Base-by-base conservation (phyloP, 1,140 invertebrate species). In the Hycleus phaleratus region DNA sequence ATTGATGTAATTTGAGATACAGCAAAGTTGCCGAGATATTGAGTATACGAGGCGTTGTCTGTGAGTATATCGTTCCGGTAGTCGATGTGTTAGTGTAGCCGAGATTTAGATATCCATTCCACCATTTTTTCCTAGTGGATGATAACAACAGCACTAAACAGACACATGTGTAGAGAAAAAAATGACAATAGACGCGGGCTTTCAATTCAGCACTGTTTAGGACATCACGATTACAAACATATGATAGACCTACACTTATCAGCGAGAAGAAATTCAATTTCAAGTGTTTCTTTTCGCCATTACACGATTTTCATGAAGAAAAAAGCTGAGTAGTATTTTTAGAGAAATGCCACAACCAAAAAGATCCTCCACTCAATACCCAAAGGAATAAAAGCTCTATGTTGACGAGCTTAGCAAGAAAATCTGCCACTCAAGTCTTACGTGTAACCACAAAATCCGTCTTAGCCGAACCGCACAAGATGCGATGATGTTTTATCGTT, bases 1-100 rank as follows among this genome's bases (percentile, higher is more conserved):
- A 65, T 62, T 65, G 63, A 65, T 65, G 63, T 65, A 65, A 65
- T 65, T 65, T 65, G 60, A 65, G 63, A 65, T 65, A 62, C 49
- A 62, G 57, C 46, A 54, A 43, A 59, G 63, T 55, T 61, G 56
- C 56, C 48, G 45, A 59, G 63, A 56, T 61, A 62, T 60, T 52
- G 58, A 56, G 47, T 55, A 59, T 46, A 51, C 53, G 54, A 26
- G 45, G 6, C 42, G 49, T 32, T 32, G 32, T 32, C 32, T 32
- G 32, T 18, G 18, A 18, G 18, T 18, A 18, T 2, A 18, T 18
- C 18, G 18, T 18, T 18, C 18, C 18, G 45, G 45, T 60, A 49
- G 50, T 49, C 11, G 47, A 42, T 58, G 25, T 40, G 45, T 46
- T 47, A 32, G 47, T 26, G 38, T 46, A 40, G 26, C 52, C 18